A percentile compares a stretch with the other conserved stretches of the same genome.
Conservation (phyloP, 2,113 vertebrate species). For the Aphyosemion australe region DNA sequence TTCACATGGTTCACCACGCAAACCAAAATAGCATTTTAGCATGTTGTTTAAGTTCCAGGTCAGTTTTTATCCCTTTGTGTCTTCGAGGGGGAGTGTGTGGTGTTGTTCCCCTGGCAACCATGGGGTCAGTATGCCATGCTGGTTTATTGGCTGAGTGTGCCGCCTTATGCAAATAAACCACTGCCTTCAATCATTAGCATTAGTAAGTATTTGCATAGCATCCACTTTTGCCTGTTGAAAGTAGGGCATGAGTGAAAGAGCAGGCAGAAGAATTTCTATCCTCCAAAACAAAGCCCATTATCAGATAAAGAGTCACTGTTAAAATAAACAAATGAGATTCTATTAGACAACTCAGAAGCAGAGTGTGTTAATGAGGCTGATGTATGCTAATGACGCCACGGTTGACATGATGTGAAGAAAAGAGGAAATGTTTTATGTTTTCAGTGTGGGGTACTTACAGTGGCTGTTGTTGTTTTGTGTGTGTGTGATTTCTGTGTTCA, state of each 20-base stretch:
- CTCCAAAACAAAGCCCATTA: background rate
- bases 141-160: constrained; percentile 54
- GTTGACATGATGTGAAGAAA: constrained; percentile 4
- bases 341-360: background rate
- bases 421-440: background rate
- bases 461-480: background rate
- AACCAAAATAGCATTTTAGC: constrained; percentile 27
- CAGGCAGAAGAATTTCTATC: constrained; percentile 4
- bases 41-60: constrained; percentile 9
- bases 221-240: constrained; percentile 56
- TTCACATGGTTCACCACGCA: constrained; percentile 22
- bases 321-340: constrained; percentile 1
- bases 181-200: constrained; percentile 66
- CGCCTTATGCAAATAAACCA: constrained; percentile 67
- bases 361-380: constrained; percentile 15
- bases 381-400: background rate
- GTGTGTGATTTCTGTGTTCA: constrained; percentile 1
- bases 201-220: constrained; percentile 58
- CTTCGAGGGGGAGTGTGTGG: background rate
- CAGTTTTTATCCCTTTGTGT: background rate
- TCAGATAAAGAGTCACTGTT: constrained; percentile 8
- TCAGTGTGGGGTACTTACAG: background rate
- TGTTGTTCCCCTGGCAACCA: constrained; percentile 64
- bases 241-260: constrained; percentile 26
- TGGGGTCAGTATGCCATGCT: constrained; percentile 63